These are phyloP conservation scores for Rhinopomastus cyanomelas DNA, from an alignment of 2,113 vertebrate species.

Conservation along the genomic window DNA sequence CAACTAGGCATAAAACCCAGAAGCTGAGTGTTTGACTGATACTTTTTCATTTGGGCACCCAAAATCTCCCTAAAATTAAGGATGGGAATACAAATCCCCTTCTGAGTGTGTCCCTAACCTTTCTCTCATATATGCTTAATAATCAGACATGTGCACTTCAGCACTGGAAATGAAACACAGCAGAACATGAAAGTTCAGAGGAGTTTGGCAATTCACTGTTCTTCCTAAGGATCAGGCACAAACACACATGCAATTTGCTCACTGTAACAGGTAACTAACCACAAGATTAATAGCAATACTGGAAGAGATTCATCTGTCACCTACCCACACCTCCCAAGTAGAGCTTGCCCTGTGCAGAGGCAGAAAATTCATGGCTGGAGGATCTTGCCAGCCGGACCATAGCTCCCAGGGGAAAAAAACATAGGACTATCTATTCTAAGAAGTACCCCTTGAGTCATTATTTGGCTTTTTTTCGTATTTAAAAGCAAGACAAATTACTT, in stretches of 20 bases:
- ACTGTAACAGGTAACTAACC: neutral
- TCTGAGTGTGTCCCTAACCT: neutral
- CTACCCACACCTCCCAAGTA: neutral
- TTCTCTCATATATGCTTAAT: neutral
- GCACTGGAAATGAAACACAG: neutral
- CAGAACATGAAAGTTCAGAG: neutral
- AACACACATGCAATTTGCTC: neutral
- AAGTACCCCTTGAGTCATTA: neutral
- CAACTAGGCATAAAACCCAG: neutral
- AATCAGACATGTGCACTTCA: neutral
- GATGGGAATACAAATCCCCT: neutral
- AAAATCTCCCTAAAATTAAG: neutral
- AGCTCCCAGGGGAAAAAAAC: neutral
- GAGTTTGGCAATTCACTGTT: neutral
- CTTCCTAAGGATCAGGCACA: neutral
- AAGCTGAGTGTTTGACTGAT: neutral
- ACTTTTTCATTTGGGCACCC: neutral
- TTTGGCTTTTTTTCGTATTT: neutral
- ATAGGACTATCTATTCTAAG: neutral
- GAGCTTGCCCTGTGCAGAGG: neutral
- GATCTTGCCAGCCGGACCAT: neutral
- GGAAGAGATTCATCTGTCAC: neutral
- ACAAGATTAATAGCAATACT: neutral
- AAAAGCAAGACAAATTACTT: neutral
- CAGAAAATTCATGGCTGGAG: neutral